Conservation (phyloP, 1,140 invertebrate genomes). For the Meloidogyne chitwoodi region DNA sequence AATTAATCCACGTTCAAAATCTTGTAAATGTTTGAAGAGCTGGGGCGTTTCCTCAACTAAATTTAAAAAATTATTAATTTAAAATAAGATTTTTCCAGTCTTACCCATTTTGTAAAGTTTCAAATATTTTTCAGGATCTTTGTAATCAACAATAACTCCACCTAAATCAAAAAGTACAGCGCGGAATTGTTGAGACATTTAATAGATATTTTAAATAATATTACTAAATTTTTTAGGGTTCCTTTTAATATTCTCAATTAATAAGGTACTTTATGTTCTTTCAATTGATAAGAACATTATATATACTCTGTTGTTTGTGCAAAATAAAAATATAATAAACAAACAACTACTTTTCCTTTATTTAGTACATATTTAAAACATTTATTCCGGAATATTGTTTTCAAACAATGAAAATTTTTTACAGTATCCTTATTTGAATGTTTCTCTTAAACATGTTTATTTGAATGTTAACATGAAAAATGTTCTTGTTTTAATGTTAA, state of each 20-base stretch:
- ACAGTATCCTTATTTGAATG: no score
- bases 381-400: no score
- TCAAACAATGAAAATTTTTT: no score
- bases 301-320: not conserved
- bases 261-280: not conserved
- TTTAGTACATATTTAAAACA: no score
- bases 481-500: no score
- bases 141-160: constrained; percentile 12
- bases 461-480: no score
- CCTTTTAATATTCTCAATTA: not conserved
- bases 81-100: not conserved
- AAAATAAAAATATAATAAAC: no score
- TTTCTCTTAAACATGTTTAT: no score
- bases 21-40: not conserved
- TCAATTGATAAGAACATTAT: not conserved
- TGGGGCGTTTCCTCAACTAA: not conserved
- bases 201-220: not conserved
- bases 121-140: not conserved
- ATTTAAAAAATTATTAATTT: not conserved
- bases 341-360: no score
- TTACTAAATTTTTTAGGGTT: not conserved
- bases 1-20: constrained; percentile 4
- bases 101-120: constrained; percentile 9
- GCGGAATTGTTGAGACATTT: not conserved
- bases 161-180: constrained; percentile 11